A percentile compares a stretch with the other conserved stretches of the same genome.
phyloP scores from a whole-genome alignment of 2,888 invertebrate species.

The Drosophila bunnanda region DNA sequence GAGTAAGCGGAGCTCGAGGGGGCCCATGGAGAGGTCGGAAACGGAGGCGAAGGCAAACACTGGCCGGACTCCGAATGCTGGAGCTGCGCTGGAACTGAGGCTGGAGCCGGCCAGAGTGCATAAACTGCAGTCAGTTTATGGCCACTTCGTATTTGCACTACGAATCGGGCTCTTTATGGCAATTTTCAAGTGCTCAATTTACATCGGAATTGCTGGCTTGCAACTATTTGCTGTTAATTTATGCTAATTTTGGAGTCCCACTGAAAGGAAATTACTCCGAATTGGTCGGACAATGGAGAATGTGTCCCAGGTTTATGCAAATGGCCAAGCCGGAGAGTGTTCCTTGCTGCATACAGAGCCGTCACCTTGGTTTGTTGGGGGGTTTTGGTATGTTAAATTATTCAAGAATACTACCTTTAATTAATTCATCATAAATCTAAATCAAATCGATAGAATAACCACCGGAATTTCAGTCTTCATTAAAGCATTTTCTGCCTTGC shows the following conservation, averaged over 20 bases:
- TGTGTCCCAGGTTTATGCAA: slow-evolving; percentile 2
- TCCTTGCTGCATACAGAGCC: slow-evolving; percentile 1
- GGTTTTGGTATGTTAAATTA: background rate
- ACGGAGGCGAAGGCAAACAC: slow-evolving; percentile 46
- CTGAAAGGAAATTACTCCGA: slow-evolving; percentile 39
- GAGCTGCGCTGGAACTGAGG: slow-evolving; percentile 7
- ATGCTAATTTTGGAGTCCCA: slow-evolving; percentile 60
- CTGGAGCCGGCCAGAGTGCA: slow-evolving; percentile 50
- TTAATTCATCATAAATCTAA: background rate
- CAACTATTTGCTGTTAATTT: slow-evolving; percentile 61
- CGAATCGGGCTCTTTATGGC: slow-evolving; percentile 65
- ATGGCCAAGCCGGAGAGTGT: background rate
- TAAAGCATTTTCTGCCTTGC: background rate
- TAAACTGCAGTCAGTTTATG: slow-evolving; percentile 73
- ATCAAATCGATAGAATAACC: background rate
- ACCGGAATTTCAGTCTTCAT: background rate
- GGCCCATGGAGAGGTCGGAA: slow-evolving; percentile 33
- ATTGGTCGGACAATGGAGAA: slow-evolving; percentile 28
- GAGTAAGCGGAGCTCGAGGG: slow-evolving; percentile 30
- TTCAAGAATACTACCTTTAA: background rate
- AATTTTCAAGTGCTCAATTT: slow-evolving; percentile 67
- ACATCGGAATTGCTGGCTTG: slow-evolving; percentile 61
- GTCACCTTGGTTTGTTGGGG: slow-evolving; percentile 1
- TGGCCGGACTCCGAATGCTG: slow-evolving; percentile 18
- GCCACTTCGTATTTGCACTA: slow-evolving; percentile 67